Evolutionary conservation across 2,113 vertebrate genomes (phyloP), one percentile per base, ranked within the genome.

Genomic region (Paralichthys olivaceus): DNA sequence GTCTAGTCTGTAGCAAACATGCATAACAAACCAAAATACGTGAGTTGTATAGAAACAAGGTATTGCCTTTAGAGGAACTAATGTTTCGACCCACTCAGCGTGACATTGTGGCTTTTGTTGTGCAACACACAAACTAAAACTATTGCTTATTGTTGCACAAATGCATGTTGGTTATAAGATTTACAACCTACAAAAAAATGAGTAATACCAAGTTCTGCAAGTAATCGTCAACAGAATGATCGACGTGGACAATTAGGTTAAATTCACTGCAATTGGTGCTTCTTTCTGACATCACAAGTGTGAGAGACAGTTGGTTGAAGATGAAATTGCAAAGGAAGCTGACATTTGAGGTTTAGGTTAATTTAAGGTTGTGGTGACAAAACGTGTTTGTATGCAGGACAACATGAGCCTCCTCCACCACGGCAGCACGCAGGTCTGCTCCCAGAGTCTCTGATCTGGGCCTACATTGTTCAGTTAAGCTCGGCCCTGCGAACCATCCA

Each of bases 391-490:
- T 76, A 15, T 72, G 59, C 84, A 99, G 97, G 97, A 58, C 98
- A 98, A 75, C 97, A 98, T 1, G 97, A 99, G 83, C 97, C 97
- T 15, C 98, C 98, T 2, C 93, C 97, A 19, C 97, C 98, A 20
- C 95, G 98, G 73, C 98, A 99, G 87, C 98, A 99, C 11, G 97
- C 97, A 0, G 98, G 98, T 5, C 93, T 99, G 76, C 94, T 99
- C 60, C 98, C 98, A 0, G 98, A 99, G 83, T 99, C 98, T 67
- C 95, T 99, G 69, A 99, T 99, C 86, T 99, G 98, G 98, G 98
- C 98, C 0, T 99, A 99, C 69, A 97, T 99, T 4, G 98, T 99
- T 75, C 98, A 99, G 80, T 94, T 99, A 22, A 99, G 97, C 85
- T 99, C 98, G 2, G 98, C 98, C 0, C 84, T 99, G 77, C 94